Base-by-base conservation (phyloP, 2,797 vertebrate species). In the Tympanoctomys barrerae region DNA sequence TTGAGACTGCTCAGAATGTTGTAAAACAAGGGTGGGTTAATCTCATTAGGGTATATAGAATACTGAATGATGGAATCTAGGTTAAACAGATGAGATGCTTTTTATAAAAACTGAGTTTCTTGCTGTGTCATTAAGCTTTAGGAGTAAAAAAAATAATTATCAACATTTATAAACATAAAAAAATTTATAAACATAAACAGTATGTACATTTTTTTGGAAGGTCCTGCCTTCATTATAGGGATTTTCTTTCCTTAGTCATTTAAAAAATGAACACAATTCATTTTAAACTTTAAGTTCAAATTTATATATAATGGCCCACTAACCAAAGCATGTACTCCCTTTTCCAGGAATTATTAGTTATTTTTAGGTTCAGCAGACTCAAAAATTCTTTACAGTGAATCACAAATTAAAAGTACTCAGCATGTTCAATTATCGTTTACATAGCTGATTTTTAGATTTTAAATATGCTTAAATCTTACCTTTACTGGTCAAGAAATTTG, bases 401-500 rank as follows among this genome's bases (percentile, higher is more conserved):
- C 16, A 95, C 12, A 46, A 81, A 7, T 78, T 62, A 39, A 52
- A 83, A 95, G 16, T 88, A 5, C 36, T 87, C 87, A 42, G 33
- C 2, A 73, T 70, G 81, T 42, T 93, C 46, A 93, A 64, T 39
- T 75, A 33, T 79, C 81, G 70, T 85, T 85, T 90, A 89, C 89
- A 89, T 46, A 68, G 31, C 24, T 80, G 14, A 59, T 87, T 95
- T 93, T 52, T 83, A 62, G 46, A 66, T 87, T 71, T 92, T 89
- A 93, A 92, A 62, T 66, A 85, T 1, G 5, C 7, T 93, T 42
- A 89, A 64, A 4, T 71, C 84, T 91, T 96, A 85, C 64, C 61
- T 89, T 66, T 96, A 94, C 80, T 71, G 7, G 54, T 91, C 36
- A 96, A 91, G 90, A 97, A 94, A 85, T 21, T 57, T n/a, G 81